Percentiles rank a stretch among this genome's conserved stretches.
Evolutionary conservation across 1,140 invertebrate species (phyloP).

Genomic region (Araneus ventricosus): DNA sequence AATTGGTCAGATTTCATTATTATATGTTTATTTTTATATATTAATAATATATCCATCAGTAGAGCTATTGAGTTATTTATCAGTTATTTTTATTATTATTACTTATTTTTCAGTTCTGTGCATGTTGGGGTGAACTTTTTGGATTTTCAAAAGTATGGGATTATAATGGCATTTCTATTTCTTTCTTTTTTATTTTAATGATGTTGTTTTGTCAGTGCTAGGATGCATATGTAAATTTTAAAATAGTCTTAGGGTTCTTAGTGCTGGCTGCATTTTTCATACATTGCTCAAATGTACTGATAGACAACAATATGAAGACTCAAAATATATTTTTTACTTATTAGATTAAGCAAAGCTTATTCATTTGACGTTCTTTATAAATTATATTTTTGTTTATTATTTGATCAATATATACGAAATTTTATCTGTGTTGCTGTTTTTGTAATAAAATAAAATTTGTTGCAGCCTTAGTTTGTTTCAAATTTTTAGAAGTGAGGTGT

Average conservation of each 20-base stretch:
- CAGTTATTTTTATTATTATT: neutral
- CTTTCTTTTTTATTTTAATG: neutral
- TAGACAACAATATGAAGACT: slow-evolving; percentile 26
- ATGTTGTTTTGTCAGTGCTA: neutral
- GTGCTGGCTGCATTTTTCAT: slow-evolving; percentile 35
- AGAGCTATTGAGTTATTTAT: neutral
- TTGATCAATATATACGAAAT: neutral
- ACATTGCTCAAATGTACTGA: slow-evolving; percentile 55
- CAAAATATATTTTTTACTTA: slow-evolving; percentile 1
- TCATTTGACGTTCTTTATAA: neutral
- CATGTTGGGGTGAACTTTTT: slow-evolving; percentile 1
- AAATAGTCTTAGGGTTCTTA: slow-evolving; percentile 16
- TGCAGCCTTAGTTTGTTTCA: slow-evolving; percentile 13
- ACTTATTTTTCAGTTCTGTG: neutral
- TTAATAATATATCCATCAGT: neutral
- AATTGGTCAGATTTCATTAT: slow-evolving; percentile 1
- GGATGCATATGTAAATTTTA: neutral
- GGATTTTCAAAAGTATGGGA: slow-evolving; percentile 22
- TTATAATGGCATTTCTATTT: slow-evolving; percentile 46
- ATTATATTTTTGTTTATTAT: slow-evolving; percentile 41
- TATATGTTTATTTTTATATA: slow-evolving; percentile 37
- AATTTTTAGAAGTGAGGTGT: slow-evolving; percentile 26
- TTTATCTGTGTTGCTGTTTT: slow-evolving; percentile 38
- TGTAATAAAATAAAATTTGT: neutral
- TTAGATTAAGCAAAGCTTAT: neutral